A percentile compares a stretch with the other conserved stretches of the same genome.
Conservation (phyloP, 2,113 vertebrate species). For the Ursus arctos region DNA sequence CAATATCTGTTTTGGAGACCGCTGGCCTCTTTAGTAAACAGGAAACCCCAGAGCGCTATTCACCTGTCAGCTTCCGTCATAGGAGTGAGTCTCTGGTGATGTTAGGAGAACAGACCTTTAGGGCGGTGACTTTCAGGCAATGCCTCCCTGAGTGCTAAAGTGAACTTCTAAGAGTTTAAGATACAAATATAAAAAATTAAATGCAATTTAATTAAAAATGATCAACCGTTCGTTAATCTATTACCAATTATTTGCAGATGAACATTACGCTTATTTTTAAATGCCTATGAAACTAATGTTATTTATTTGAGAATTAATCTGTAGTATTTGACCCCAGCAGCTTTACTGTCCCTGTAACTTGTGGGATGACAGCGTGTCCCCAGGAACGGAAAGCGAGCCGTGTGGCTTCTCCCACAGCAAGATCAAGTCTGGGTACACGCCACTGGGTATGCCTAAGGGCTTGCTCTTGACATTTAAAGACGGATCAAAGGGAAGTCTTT, state of each 20-base stretch:
- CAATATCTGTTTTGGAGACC: not conserved
- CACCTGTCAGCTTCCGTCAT: not conserved
- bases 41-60: not conserved
- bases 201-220: not conserved
- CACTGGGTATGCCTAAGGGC: not conserved
- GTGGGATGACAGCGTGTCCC: not conserved
- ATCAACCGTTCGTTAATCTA: not conserved
- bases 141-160: not conserved
- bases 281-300: not conserved
- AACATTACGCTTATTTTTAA: not conserved
- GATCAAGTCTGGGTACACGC: not conserved
- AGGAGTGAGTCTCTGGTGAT: not conserved
- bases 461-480: not conserved
- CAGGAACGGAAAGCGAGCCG: not conserved
- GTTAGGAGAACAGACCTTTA: not conserved
- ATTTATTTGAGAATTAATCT: not conserved
- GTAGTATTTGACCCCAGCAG: not conserved
- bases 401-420: not conserved
- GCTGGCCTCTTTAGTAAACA: not conserved
- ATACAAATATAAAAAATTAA: not conserved
- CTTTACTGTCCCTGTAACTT: not conserved
- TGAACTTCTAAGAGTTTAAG: not conserved
- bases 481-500: not conserved
- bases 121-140: not conserved
- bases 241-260: not conserved